Percentiles rank a stretch among this genome's conserved stretches.
These are phyloP conservation scores for Grammomys surdaster DNA, from an alignment of 2,113 vertebrate genomes.

Conservation along the genomic window DNA sequence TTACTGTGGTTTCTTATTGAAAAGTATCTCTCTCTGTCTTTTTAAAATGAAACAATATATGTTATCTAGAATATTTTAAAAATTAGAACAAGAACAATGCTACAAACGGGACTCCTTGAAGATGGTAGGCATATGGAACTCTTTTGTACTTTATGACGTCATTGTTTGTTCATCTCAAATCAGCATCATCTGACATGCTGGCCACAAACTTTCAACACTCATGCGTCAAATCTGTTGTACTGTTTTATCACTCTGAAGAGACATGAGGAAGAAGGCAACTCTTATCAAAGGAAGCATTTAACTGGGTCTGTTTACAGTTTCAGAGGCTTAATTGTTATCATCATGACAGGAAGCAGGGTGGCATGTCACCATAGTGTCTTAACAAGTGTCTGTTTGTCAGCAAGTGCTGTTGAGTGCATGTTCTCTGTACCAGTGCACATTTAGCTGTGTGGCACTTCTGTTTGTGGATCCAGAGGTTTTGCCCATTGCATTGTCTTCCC, in stretches of 20 bases:
- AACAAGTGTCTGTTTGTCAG: background rate
- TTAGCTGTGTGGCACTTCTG: background rate
- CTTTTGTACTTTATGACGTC: background rate
- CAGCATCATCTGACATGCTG: background rate
- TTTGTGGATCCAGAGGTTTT: background rate
- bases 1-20: background rate
- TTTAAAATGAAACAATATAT: background rate
- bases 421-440: background rate
- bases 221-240: background rate
- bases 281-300: background rate
- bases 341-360: background rate
- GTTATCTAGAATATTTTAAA: constrained; percentile 27
- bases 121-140: background rate
- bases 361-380: background rate
- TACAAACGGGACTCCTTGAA: background rate
- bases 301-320: background rate
- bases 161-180: background rate
- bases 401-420: no score
- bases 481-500: background rate
- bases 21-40: background rate
- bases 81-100: background rate
- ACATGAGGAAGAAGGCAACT: background rate
- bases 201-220: background rate
- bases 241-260: background rate
- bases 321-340: no score